Conservation (phyloP, 2,888 invertebrate species). For the Salticus scenicus region DNA sequence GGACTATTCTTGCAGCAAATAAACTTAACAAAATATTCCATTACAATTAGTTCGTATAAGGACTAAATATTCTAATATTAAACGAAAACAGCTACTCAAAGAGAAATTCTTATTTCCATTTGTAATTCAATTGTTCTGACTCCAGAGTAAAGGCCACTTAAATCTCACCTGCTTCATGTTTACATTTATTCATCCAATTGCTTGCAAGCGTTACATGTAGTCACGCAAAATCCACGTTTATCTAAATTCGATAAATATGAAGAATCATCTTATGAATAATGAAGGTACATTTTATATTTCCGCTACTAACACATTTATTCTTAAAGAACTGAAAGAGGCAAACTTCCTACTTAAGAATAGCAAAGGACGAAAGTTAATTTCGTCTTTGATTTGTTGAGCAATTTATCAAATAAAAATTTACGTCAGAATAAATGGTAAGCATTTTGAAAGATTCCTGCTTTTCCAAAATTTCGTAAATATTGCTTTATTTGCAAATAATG, state of each 20-base stretch:
- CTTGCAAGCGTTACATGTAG: not conserved
- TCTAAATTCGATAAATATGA: slow-evolving; percentile 17
- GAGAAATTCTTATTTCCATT: not conserved
- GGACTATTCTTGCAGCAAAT: too few species aligned
- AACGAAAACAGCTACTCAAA: too few species aligned
- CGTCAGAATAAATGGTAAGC: too few species aligned
- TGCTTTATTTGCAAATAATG: too few species aligned
- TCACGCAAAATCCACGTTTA: slow-evolving; percentile 11
- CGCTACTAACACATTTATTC: not conserved
- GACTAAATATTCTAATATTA: too few species aligned
- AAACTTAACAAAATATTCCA: too few species aligned
- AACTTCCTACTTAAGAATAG: not conserved
- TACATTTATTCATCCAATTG: not conserved
- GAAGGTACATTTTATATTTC: not conserved
- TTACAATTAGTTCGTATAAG: too few species aligned
- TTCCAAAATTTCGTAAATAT: too few species aligned
- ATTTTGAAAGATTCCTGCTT: too few species aligned
- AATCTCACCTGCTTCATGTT: not conserved
- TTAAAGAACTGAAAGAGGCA: not conserved
- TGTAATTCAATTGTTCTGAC: not conserved
- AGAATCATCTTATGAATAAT: slow-evolving; percentile 3
- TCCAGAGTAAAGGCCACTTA: not conserved
- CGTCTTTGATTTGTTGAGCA: not conserved
- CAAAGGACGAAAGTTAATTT: not conserved
- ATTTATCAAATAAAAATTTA: not conserved